Evolutionary conservation across 2,797 vertebrate genomes (phyloP), one percentile per base, ranked within the genome.

Genomic region (Phataginus tetradactyla): DNA sequence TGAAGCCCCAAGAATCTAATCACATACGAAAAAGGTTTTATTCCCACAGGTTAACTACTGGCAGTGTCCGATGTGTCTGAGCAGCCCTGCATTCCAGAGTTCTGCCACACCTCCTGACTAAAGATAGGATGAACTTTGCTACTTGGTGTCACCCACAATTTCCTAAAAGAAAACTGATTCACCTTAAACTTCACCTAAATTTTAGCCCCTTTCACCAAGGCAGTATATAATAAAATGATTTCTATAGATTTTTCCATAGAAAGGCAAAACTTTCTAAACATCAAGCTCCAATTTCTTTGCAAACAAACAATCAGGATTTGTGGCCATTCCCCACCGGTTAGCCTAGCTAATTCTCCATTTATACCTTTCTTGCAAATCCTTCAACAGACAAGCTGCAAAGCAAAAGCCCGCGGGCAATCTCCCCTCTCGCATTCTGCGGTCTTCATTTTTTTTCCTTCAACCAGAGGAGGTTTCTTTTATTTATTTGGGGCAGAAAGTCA

Each of bases 1-100:
- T 97, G 83, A 98, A 98, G 89, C 51, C n/a, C 68, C 14, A 29
- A 59, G 21, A 17, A 97, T 87, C 39, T 86, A 95, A 91, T 90
- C 79, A 72, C 42, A 55, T 72, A 53, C 53, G 86, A 71, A 83
- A 95, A 92, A 59, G 42, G 23, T 92, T 96, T 96, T 89, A 84
- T 89, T 98, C 68, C 81, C 42, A 0, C 75, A 93, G 75, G 71
- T 92, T 95, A 79, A 83, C 80, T 97, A n/a, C 51, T 87, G 5
- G 69, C 23, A 95, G 23, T 86, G 87, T 42, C 69, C 80, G 64
- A 74, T 21, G 84, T 95, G 96, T 91, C 91, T 89, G 87, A 97
- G 64, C 45, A 93, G 29, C 2, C 18, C 77, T 45, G 51, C 59
- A 91, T 85, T 83, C 69, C 53, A 93, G 74, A 64, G 25, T 74